Percentiles rank a stretch among this genome's conserved stretches.
Evolutionary conservation across 1,140 invertebrate genomes (phyloP).

Genomic region (Uloborus diversus): DNA sequence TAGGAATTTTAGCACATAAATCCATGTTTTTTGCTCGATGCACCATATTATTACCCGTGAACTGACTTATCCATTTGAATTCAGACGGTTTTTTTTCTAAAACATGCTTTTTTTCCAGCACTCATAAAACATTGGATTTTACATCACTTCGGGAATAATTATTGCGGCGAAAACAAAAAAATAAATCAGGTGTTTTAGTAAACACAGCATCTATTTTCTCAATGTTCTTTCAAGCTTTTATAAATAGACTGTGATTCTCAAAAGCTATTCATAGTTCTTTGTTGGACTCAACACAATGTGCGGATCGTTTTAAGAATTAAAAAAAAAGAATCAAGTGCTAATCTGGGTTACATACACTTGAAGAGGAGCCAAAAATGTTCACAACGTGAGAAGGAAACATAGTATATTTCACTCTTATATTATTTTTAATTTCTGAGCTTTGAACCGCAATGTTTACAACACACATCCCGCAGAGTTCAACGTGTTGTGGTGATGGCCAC

Average conservation of each 20-base stretch:
- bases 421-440: not conserved
- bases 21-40: slow-evolving; percentile 14
- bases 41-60: slow-evolving; percentile 19
- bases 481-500: not conserved
- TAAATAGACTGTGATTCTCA: not conserved
- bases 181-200: not conserved
- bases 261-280: not conserved
- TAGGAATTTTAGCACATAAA: slow-evolving; percentile 32
- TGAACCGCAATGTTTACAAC: slow-evolving; percentile 43
- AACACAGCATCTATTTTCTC: not conserved
- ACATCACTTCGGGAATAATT: not conserved
- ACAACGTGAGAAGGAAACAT: not conserved
- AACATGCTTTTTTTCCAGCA: not conserved
- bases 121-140: not conserved
- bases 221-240: not conserved
- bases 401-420: not conserved
- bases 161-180: not conserved
- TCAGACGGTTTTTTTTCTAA: not conserved
- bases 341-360: slow-evolving; percentile 41
- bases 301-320: not conserved
- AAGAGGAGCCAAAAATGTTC: slow-evolving; percentile 15
- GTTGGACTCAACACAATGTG: not conserved
- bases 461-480: not conserved
- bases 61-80: slow-evolving; percentile 23
- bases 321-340: slow-evolving; percentile 26